Base-by-base conservation (phyloP, 2,113 vertebrate species). In the Hippocampus mohnikei region DNA sequence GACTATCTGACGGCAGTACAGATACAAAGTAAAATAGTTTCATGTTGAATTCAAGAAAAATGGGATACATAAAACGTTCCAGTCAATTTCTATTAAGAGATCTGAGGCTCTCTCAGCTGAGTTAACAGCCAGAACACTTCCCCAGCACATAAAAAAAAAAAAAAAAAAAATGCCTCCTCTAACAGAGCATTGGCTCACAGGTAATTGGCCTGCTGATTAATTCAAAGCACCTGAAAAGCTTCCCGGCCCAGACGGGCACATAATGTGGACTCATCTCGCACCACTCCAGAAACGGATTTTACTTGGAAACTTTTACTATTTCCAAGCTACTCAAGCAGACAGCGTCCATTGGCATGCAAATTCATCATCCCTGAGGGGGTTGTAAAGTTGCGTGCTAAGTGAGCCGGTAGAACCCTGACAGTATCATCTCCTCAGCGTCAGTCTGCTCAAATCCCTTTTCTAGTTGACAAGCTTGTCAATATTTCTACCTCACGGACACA, bases 401-500 rank as follows among this genome's bases (percentile, higher is more conserved):
- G 78, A 83, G 78, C 74, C 72, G 74, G 64, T 23, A 25, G 81
- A 82, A 83, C 84, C 76, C 82, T 61, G 79, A 77, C 87, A 73
- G 74, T 82, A 82, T 85, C 71, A 58, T 84, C 82, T 80, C 80
- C 77, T 88, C 80, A 59, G 73, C 27, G 52, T 67, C 84, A 83
- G 50, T 77, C 72, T 62, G 74, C 69, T 83, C 80, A 84, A 79
- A 82, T 82, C 84, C 80, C 75, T 77, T 78, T 61, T 75, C 76
- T 76, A 48, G 74, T 82, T 81, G 79, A 79, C 73, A 75, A 78
- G 77, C 79, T 84, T 75, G 85, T 88, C 84, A 77, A 85, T 84
- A 88, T 79, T 23, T 83, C 72, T 64, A 78, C 72, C 77, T 69
- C 61, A 40, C 72, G 23, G 72, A 66, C 71, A 78, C 71, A 79